Evolutionary conservation across 2,888 invertebrate genomes (phyloP).

Genomic region (Plebejus melissa): DNA sequence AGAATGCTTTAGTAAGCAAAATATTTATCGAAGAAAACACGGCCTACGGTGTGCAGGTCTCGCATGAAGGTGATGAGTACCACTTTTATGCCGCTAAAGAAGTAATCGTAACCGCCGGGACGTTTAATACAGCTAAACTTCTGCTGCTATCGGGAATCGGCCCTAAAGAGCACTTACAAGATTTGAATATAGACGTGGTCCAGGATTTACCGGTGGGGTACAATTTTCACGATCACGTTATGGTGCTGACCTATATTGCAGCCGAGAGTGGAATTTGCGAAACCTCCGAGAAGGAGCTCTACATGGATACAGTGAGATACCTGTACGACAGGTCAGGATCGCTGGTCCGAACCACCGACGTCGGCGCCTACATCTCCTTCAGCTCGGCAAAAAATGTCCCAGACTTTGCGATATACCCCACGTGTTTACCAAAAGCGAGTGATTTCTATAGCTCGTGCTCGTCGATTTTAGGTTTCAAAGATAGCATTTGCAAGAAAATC

Average conservation of each 20-base stretch:
- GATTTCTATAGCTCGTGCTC: slow-evolving; percentile 46
- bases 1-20: slow-evolving; percentile 50
- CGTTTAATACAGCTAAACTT: slow-evolving; percentile 62
- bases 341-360: slow-evolving; percentile 48
- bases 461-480: slow-evolving; percentile 46
- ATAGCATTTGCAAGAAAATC: slow-evolving; percentile 48
- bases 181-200: slow-evolving; percentile 46
- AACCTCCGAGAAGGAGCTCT: slow-evolving; percentile 35
- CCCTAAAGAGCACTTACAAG: slow-evolving; percentile 48
- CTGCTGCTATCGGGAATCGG: slow-evolving; percentile 62
- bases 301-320: slow-evolving; percentile 54
- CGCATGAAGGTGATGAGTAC: slow-evolving; percentile 40
- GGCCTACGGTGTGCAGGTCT: slow-evolving; percentile 51
- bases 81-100: slow-evolving; percentile 51
- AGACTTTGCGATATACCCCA: slow-evolving; percentile 60
- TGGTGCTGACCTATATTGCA: slow-evolving; percentile 53
- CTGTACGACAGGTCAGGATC: slow-evolving; percentile 53
- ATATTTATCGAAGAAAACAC: slow-evolving; percentile 48
- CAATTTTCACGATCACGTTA: slow-evolving; percentile 61
- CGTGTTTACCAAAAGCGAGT: slow-evolving; percentile 46
- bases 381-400: slow-evolving; percentile 45
- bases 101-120: slow-evolving; percentile 59
- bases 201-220: slow-evolving; percentile 59
- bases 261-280: slow-evolving; percentile 55
- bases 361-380: slow-evolving; percentile 53